Evolutionary conservation across 1,140 invertebrate genomes (phyloP), one percentile per base, ranked within the genome.

Genomic region (Bombus terrestris): DNA sequence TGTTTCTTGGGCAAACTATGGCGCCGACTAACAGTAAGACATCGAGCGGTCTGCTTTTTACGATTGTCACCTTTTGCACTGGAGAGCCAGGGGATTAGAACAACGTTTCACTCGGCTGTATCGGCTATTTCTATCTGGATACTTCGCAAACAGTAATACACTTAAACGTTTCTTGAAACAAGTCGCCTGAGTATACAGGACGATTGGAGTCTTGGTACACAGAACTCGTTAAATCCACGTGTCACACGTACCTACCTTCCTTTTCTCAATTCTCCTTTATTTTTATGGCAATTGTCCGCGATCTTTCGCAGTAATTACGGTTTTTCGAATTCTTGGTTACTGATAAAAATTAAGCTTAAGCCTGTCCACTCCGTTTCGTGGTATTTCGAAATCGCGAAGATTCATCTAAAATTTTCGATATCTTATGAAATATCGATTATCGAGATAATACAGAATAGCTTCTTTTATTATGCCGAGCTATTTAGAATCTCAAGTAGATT

Each of bases 141-240:
- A 76, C 37, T 69, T 82, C 8, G 84, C 39, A 86, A 86, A 82
- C 71, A 59, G 39, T 57, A 35, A 81, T 75, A 86, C 66, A 15
- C 22, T n/a, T 22, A 4, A 22, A 28, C 13, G n/a, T 85, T 85
- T 57, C 37, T 37, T 43, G 22, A 47, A 18, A 18, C 22, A 37
- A 37, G 22, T 41, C 3, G 39, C 3, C 53, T 13, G 35, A 1
- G 37, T 35, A 43, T 28, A 43, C 28, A 53, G n/a, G 8, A 62
- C 28, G 22, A 57, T 41, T 18, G 68, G 32, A 22, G 57, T 59
- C 57, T 59, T 3, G 41, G 13, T 12, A 59, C 57, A 28, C 25
- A 12, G 12, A 5, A n/a, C 72, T 66, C 72, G 81, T 75, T 74
- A 41, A 66, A 8, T 41, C 39, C 57, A 74, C 69, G 69, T 64